Evolutionary conservation across 2,113 vertebrate species (phyloP).

Genomic region (Brachypteracias leptosomus): DNA sequence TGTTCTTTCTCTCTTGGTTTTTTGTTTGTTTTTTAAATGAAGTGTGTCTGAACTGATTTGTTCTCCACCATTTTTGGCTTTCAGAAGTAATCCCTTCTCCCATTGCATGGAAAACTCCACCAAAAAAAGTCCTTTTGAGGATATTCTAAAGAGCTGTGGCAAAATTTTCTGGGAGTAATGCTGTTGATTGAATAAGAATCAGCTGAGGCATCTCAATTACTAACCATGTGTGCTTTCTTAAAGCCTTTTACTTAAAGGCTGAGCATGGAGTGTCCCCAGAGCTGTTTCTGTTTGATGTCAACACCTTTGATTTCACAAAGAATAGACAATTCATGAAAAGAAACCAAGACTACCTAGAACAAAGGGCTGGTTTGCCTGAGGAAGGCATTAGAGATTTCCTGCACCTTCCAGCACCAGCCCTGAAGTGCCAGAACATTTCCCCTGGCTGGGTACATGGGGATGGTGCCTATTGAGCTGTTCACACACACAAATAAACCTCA

Average conservation of each 20-base stretch:
- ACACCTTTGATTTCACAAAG: background rate
- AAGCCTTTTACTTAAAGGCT: background rate
- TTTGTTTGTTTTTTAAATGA: background rate
- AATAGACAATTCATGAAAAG: background rate
- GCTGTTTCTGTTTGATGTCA: background rate
- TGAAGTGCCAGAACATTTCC: background rate
- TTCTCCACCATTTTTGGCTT: background rate
- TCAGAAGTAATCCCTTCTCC: background rate
- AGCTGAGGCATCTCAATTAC: background rate
- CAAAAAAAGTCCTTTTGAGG: background rate
- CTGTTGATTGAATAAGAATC: background rate
- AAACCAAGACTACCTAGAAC: background rate
- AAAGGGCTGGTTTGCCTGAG: background rate
- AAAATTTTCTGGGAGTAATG: background rate
- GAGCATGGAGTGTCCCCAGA: background rate
- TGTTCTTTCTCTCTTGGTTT: no score
- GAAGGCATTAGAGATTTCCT: background rate
- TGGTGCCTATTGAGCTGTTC: background rate
- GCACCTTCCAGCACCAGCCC: background rate
- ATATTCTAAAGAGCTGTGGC: no score
- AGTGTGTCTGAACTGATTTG: background rate
- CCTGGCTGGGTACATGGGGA: rapidly evolving
- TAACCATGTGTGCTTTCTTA: background rate
- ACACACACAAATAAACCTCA: background rate
- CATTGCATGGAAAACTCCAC: background rate